phyloP scores from a whole-genome alignment of 1,140 invertebrate species.

The Calosoma granatense region DNA sequence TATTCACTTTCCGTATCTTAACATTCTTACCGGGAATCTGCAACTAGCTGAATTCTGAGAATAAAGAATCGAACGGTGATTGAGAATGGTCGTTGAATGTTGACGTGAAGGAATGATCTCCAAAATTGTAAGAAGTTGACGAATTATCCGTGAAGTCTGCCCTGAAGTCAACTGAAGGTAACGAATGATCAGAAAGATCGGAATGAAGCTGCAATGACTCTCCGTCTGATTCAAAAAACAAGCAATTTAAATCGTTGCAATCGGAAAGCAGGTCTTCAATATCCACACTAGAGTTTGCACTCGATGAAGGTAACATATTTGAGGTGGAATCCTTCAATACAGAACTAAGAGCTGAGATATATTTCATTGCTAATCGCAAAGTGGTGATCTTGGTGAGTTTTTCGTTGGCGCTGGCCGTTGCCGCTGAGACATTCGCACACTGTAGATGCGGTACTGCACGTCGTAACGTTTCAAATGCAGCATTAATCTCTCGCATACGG shows the following conservation, averaged over 20 bases:
- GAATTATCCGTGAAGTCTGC: conserved; percentile 31
- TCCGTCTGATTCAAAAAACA: conserved; percentile 43
- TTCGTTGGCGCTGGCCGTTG: conserved; percentile 42
- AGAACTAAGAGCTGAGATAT: conserved; percentile 58
- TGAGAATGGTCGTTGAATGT: neutral
- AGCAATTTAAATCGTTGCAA: conserved; percentile 32
- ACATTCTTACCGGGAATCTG: neutral
- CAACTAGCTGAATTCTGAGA: conserved; percentile 22
- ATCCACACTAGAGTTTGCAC: conserved; percentile 6
- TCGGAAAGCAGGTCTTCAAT: conserved; percentile 17
- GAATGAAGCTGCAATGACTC: conserved; percentile 35
- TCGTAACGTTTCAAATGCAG: conserved; percentile 71
- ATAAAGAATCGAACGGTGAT: neutral
- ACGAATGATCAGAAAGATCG: conserved; percentile 30
- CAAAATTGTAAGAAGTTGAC: conserved; percentile 28
- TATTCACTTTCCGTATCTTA: neutral
- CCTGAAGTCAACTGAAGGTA: conserved; percentile 25
- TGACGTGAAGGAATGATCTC: conserved; percentile 26
- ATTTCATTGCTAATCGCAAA: conserved; percentile 75
- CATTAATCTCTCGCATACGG: conserved; percentile 81
- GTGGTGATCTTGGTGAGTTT: conserved; percentile 86
- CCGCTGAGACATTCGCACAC: conserved; percentile 33
- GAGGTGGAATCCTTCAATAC: conserved; percentile 25
- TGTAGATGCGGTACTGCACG: conserved; percentile 56
- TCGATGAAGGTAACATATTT: neutral